Evolutionary conservation across 2,888 invertebrate species (phyloP).

Genomic region (Darwinula stevensoni): DNA sequence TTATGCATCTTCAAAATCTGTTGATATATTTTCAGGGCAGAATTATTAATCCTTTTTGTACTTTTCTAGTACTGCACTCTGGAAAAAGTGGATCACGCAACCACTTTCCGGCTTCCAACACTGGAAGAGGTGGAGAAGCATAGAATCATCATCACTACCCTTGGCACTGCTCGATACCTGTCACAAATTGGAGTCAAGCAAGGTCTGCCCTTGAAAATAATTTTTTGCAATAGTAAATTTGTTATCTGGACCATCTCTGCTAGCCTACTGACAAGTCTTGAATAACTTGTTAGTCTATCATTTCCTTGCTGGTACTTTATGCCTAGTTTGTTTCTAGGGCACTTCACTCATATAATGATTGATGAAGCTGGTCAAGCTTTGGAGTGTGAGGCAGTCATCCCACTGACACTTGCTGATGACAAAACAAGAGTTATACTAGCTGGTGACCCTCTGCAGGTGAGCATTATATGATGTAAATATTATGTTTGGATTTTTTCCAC

Average conservation of each 20-base stretch:
- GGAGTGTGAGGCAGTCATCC: constrained; percentile 56
- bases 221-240: constrained; percentile 7
- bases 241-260: too few relatives aligned
- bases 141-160: constrained; percentile 42
- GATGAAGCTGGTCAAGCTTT: constrained; percentile 67
- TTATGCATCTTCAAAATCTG: neutral
- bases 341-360: constrained; percentile 47
- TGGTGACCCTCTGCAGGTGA: constrained; percentile 45
- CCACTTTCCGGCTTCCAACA: constrained; percentile 34
- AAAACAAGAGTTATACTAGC: constrained; percentile 44
- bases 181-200: constrained; percentile 32
- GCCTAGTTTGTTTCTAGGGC: constrained; percentile 15
- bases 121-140: constrained; percentile 36
- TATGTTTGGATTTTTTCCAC: neutral
- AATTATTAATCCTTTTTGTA: constrained; percentile 8
- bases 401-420: constrained; percentile 36
- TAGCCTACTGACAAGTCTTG: too few relatives aligned
- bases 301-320: too few relatives aligned
- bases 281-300: too few relatives aligned
- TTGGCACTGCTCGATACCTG: constrained; percentile 43
- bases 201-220: constrained; percentile 16
- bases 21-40: neutral
- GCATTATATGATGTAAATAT: constrained; percentile 3
- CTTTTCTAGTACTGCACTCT: constrained; percentile 35
- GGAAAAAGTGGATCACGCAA: constrained; percentile 21